A percentile compares a stretch with the other conserved stretches of the same genome.
phyloP scores from a whole-genome alignment of 2,888 invertebrate genomes.

The Volucella bombylans region DNA sequence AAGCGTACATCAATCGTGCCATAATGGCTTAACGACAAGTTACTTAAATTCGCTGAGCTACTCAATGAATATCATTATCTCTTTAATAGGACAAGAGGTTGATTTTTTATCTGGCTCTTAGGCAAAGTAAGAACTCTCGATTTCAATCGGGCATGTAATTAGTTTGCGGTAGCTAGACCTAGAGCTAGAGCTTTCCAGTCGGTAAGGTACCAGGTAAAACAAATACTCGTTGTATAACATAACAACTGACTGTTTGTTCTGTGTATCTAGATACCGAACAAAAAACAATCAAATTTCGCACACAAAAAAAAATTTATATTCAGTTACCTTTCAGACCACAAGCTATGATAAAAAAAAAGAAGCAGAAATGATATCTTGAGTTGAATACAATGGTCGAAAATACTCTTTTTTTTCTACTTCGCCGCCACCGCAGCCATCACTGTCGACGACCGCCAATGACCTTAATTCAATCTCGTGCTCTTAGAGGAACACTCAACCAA shows the following conservation, averaged over 20 bases:
- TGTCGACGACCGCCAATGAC: conserved; percentile 54
- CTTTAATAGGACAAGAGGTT: background rate
- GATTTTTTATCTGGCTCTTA: conserved; percentile 5
- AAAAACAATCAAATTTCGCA: conserved; percentile 51
- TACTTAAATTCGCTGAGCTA: too few relatives aligned
- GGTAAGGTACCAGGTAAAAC: conserved; percentile 1
- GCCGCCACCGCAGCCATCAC: conserved; percentile 11
- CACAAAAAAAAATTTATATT: conserved; percentile 23
- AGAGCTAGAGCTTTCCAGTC: conserved; percentile 34
- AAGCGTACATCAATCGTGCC: too few relatives aligned
- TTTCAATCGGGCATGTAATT: conserved; percentile 56
- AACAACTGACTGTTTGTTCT: background rate
- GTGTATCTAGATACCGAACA: conserved; percentile 21
- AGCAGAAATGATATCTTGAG: conserved; percentile 5
- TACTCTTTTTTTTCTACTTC: conserved; percentile 3
- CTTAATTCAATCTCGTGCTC: conserved; percentile 65
- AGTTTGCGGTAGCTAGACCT: conserved; percentile 40
- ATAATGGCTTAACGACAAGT: too few relatives aligned
- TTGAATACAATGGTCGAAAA: conserved; percentile 44
- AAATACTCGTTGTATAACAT: conserved; percentile 15
- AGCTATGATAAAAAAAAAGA: conserved; percentile 1
- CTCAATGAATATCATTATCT: background rate
- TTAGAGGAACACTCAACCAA: conserved; percentile 46
- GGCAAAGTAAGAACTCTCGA: conserved; percentile 34
- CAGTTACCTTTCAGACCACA: conserved; percentile 48